Percentiles rank a stretch among this genome's conserved stretches.
Evolutionary conservation across 2,797 vertebrate species (phyloP).

Genomic region (Paratrypauchen microcephalus): DNA sequence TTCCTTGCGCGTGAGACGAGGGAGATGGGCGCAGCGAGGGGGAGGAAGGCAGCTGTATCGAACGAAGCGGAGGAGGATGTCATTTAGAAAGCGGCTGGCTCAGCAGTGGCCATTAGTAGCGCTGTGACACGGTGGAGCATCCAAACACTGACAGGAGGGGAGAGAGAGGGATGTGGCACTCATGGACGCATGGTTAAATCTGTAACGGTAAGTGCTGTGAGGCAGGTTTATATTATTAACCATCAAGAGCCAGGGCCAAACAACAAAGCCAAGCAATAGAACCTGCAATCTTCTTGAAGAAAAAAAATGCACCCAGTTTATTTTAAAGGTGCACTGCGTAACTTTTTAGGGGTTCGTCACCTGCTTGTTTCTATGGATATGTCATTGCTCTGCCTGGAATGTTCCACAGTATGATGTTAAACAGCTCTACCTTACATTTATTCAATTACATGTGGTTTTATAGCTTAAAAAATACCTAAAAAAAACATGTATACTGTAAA

Average conservation of each 20-base stretch:
- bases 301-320: not conserved
- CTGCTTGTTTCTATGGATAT: too few relatives aligned
- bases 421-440: too few relatives aligned
- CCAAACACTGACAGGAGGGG: conserved; percentile 51
- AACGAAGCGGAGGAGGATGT: conserved; percentile 72
- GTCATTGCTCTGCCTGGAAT: too few relatives aligned
- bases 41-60: conserved; percentile 64
- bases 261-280: not conserved
- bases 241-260: not conserved
- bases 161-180: conserved; percentile 41
- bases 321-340: too few relatives aligned
- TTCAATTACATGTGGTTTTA: too few relatives aligned
- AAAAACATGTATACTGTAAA: too few relatives aligned
- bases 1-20: conserved; percentile 32
- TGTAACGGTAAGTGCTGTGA: not conserved
- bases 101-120: conserved; percentile 76
- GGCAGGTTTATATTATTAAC: not conserved
- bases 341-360: too few relatives aligned
- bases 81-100: conserved; percentile 77
- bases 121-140: conserved; percentile 71
- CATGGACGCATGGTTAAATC: conserved; percentile 27
- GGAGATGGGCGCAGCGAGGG: conserved; percentile 11
- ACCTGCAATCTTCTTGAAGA: not conserved
- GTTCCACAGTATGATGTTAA: too few relatives aligned
- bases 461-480: too few relatives aligned